A percentile compares a stretch with the other conserved stretches of the same genome.
These are phyloP conservation scores for Mungos mungo DNA, from an alignment of 2,113 vertebrate species.

Conservation along the genomic window DNA sequence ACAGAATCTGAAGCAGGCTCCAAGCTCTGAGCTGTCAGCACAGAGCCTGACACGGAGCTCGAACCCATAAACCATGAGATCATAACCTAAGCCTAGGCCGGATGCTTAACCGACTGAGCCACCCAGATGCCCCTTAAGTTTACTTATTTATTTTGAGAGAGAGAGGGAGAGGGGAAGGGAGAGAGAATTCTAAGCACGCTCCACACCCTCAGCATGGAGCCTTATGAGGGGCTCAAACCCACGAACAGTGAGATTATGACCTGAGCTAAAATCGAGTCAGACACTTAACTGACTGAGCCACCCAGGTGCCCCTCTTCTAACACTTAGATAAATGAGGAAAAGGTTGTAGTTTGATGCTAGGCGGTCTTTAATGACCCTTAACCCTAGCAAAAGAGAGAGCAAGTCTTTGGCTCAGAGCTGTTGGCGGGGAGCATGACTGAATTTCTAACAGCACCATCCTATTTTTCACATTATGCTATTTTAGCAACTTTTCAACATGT, in stretches of 20 bases:
- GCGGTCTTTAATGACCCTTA: not conserved
- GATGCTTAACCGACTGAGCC: not conserved
- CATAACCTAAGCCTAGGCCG: not conserved
- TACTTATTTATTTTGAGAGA: not conserved
- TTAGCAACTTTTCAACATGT: not conserved
- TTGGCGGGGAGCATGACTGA: not conserved
- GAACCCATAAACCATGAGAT: not conserved
- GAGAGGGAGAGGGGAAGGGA: not conserved
- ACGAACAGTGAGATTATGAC: not conserved
- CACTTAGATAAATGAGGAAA: not conserved
- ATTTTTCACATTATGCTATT: not conserved
- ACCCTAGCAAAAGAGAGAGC: not conserved
- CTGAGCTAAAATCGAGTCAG: not conserved
- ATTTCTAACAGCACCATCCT: not conserved
- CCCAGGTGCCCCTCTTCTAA: not conserved
- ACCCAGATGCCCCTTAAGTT: not conserved
- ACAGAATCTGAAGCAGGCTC: too few relatives aligned
- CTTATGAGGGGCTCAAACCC: not conserved
- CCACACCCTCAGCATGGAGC: too few relatives aligned
- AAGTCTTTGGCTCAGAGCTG: not conserved
- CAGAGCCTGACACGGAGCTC: too few relatives aligned
- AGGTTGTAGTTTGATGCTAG: conserved; percentile 22
- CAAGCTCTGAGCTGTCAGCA: too few relatives aligned
- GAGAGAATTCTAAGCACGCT: too few relatives aligned
- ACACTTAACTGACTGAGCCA: not conserved